These are phyloP conservation scores for Tethea ocularis DNA, from an alignment of 2,888 invertebrate genomes.

Conservation along the genomic window DNA sequence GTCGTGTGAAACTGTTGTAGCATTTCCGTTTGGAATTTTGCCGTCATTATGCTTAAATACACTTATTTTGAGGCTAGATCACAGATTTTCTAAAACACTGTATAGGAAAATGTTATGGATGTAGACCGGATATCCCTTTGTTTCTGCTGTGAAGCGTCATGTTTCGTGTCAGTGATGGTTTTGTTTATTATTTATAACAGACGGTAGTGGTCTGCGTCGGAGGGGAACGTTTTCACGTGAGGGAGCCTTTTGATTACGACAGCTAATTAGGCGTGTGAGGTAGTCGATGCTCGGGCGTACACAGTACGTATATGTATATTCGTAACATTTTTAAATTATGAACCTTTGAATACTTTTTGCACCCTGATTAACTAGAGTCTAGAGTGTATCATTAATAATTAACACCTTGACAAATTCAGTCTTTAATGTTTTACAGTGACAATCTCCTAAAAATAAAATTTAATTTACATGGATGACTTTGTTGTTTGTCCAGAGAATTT, in stretches of 20 bases:
- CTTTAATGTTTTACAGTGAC: too few relatives aligned
- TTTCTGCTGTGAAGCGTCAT: slow-evolving; percentile 61
- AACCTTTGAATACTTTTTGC: slow-evolving; percentile 9
- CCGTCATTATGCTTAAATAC: neutral
- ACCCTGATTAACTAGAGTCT: slow-evolving; percentile 11
- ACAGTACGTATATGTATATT: slow-evolving; percentile 14
- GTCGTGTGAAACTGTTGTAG: slow-evolving; percentile 18
- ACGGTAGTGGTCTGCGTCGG: slow-evolving; percentile 42
- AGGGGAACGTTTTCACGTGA: slow-evolving; percentile 54
- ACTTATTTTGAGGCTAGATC: neutral
- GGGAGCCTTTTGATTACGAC: slow-evolving; percentile 57
- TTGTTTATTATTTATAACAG: slow-evolving; percentile 72
- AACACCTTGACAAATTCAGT: too few relatives aligned
- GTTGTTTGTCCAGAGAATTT: neutral
- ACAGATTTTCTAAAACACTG: slow-evolving; percentile 38
- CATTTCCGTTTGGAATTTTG: slow-evolving; percentile 19
- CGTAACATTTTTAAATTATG: slow-evolving; percentile 13
- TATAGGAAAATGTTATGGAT: slow-evolving; percentile 38
- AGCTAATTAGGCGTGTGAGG: slow-evolving; percentile 51
- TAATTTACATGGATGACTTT: too few relatives aligned
- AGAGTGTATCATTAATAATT: slow-evolving; percentile 12
- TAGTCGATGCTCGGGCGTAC: slow-evolving; percentile 27
- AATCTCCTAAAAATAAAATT: too few relatives aligned
- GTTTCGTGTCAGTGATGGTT: slow-evolving; percentile 66
- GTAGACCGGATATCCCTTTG: slow-evolving; percentile 69